Conservation (phyloP, 2,113 vertebrate genomes). For the Bujurquina vittata region DNA sequence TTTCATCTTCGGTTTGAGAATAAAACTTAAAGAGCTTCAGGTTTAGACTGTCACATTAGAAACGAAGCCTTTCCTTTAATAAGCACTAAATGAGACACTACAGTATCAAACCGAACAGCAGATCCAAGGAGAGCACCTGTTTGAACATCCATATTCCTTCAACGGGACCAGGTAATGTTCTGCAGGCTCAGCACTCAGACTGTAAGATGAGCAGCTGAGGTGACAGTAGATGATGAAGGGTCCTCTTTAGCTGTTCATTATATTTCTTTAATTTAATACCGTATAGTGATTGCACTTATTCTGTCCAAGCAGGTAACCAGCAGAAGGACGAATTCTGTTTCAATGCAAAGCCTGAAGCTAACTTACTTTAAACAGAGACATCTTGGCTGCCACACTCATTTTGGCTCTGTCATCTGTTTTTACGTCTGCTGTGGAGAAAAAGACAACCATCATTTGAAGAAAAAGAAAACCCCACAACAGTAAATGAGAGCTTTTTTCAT, state of each 20-base stretch:
- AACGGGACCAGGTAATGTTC: constrained; percentile 30
- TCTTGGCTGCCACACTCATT: constrained; percentile 85
- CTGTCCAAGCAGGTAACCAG: not conserved
- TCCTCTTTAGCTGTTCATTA: constrained; percentile 4
- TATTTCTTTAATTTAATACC: not conserved
- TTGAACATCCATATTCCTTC: constrained; percentile 33
- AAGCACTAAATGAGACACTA: not conserved
- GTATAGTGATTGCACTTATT: not conserved
- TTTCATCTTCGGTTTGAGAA: not conserved
- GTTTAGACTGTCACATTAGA: not conserved
- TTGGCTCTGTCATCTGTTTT: constrained; percentile 82
- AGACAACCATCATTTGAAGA: not conserved
- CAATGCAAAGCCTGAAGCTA: not conserved
- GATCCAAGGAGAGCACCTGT: constrained; percentile 45
- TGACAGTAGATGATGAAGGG: not conserved
- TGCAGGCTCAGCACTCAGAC: constrained; percentile 36
- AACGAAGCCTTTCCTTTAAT: constrained; percentile 25
- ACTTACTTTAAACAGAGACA: constrained; percentile 85
- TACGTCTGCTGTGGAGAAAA: constrained; percentile 69
- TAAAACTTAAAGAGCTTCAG: not conserved
- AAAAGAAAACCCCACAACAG: rapidly evolving
- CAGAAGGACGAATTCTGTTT: constrained; percentile 16
- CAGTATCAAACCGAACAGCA: not conserved
- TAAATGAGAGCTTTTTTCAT: not conserved
- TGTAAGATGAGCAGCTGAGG: constrained; percentile 41